Conservation (phyloP, 2,113 vertebrate genomes). For the Emydocephalus ijimae region DNA sequence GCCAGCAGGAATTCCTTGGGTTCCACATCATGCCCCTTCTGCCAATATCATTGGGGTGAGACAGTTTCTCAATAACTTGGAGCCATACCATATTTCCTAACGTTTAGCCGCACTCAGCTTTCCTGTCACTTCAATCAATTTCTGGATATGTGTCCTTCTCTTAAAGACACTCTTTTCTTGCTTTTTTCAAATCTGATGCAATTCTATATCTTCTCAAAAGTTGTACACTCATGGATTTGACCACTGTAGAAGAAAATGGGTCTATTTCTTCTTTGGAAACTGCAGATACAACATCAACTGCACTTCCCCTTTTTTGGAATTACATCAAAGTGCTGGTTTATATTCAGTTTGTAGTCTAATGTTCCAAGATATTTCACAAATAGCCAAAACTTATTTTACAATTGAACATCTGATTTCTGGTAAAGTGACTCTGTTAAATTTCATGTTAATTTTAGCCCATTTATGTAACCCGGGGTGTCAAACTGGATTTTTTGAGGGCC, state of each 20-base stretch:
- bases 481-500: too few species aligned
- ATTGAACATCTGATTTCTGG: background rate
- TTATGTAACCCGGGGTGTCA: background rate
- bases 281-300: background rate
- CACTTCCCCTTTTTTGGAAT: background rate
- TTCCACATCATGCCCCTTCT: too few species aligned
- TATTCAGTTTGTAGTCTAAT: background rate
- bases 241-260: background rate
- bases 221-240: background rate
- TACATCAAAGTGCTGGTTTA: background rate
- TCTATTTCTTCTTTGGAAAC: background rate
- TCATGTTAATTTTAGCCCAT: background rate
- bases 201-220: background rate
- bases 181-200: background rate
- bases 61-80: too few species aligned
- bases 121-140: background rate
- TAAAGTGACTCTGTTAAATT: background rate
- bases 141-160: background rate
- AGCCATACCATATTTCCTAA: background rate
- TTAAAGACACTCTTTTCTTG: background rate
- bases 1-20: too few species aligned
- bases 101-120: background rate
- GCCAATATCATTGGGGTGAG: too few species aligned
- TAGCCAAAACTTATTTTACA: background rate
- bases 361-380: background rate